A percentile compares a stretch with the other conserved stretches of the same genome.
Conservation (phyloP, 2,797 vertebrate genomes). For the Mareca strepera region DNA sequence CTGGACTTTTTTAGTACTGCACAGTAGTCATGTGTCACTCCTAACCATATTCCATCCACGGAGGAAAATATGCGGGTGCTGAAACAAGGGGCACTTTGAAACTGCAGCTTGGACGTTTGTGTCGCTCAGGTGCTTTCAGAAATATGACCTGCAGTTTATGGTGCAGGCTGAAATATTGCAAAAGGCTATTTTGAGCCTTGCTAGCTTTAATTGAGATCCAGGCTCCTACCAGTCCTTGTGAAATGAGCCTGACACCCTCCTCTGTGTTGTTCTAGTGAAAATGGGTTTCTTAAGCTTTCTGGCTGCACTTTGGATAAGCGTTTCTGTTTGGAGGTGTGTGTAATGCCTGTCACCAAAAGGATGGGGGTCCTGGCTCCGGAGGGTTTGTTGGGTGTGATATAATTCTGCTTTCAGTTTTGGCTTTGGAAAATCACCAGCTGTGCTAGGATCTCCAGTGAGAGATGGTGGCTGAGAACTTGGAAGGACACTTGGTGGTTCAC, state of each 20-base stretch:
- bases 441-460: background rate
- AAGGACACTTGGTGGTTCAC: background rate
- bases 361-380: background rate
- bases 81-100: slow-evolving; percentile 34
- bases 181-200: slow-evolving; percentile 13
- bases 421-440: background rate
- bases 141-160: background rate
- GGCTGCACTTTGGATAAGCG: background rate
- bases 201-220: slow-evolving; percentile 30
- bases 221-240: background rate
- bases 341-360: background rate
- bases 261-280: background rate
- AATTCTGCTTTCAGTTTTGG: background rate
- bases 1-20: background rate
- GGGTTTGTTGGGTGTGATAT: background rate
- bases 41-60: background rate
- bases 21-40: background rate
- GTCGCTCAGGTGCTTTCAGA: slow-evolving; percentile 15
- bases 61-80: background rate
- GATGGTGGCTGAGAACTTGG: background rate
- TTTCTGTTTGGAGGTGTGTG: background rate
- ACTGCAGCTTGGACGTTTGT: background rate
- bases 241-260: background rate
- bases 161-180: slow-evolving; percentile 20
- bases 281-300: background rate